Percentiles rank a stretch among this genome's conserved stretches.
Evolutionary conservation across 2,113 vertebrate genomes (phyloP).

Genomic region (Calcarius ornatus): DNA sequence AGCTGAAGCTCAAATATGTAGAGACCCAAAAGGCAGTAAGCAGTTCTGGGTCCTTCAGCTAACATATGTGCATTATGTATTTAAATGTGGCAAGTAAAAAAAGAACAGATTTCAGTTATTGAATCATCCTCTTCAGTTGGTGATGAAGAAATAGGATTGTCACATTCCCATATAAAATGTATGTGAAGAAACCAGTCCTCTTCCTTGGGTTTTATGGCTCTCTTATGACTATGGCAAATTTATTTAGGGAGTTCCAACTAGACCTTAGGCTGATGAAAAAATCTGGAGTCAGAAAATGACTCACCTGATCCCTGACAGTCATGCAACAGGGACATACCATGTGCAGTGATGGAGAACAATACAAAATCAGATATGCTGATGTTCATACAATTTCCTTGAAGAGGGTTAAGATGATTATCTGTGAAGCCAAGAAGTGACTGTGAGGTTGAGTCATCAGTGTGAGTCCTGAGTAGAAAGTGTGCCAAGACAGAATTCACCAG

Average conservation of each 20-base stretch:
- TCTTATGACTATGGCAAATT: neutral
- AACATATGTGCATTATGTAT: neutral
- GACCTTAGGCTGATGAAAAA: neutral
- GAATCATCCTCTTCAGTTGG: neutral
- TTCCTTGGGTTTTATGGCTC: neutral
- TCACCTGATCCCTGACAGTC: neutral
- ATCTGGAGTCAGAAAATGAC: neutral
- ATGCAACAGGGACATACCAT: neutral
- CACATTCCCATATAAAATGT: neutral
- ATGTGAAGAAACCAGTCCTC: neutral
- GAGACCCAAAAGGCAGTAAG: neutral
- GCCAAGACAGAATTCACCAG: neutral
- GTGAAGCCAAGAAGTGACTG: neutral
- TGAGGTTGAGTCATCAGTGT: constrained; percentile 7
- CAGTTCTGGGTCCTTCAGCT: neutral
- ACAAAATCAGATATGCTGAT: neutral
- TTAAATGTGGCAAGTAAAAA: neutral
- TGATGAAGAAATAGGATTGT: neutral
- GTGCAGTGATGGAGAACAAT: neutral
- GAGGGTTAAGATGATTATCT: constrained; percentile 6
- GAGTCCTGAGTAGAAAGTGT: neutral
- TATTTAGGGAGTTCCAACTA: neutral
- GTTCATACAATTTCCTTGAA: neutral
- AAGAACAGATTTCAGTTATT: neutral
- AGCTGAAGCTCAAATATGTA: neutral